Percentiles rank a stretch among this genome's conserved stretches.
phyloP scores from a whole-genome alignment of 2,888 invertebrate species.

The Sinopyrophorus schimmeli region DNA sequence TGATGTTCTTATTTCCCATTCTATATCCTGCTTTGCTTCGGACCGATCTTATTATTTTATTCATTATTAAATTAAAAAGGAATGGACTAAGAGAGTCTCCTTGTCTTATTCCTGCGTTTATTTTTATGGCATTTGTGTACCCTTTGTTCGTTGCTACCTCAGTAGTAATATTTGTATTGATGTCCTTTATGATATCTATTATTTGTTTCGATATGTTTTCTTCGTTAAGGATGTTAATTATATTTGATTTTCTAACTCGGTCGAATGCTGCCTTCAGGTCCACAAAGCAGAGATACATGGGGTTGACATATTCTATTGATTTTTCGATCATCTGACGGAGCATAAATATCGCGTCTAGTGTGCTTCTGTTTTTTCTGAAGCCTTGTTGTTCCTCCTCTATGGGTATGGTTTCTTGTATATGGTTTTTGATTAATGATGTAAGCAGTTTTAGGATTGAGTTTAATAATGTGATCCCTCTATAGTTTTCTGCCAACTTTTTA shows the following conservation, averaged over 20 bases:
- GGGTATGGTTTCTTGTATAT: slow-evolving; percentile 6
- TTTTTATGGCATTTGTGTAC: slow-evolving; percentile 2
- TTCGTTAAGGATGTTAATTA: slow-evolving; percentile 2
- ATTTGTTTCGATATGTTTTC: slow-evolving; percentile 8
- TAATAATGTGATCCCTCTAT: no score
- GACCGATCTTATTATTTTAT: slow-evolving; percentile 1
- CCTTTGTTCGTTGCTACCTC: slow-evolving; percentile 3
- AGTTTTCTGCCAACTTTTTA: no score
- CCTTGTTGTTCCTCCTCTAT: slow-evolving; percentile 4
- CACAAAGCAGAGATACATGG: slow-evolving; percentile 9
- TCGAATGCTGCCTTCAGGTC: slow-evolving; percentile 2
- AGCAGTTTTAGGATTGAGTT: slow-evolving; percentile 8
- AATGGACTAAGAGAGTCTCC: slow-evolving; percentile 5
- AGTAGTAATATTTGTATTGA: slow-evolving; percentile 1
- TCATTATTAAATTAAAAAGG: slow-evolving; percentile 9
- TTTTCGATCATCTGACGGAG: slow-evolving; percentile 5
- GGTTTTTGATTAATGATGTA: slow-evolving; percentile 5
- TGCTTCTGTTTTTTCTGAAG: slow-evolving; percentile 1
- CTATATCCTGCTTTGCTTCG: background rate
- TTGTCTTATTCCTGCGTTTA: slow-evolving; percentile 7
- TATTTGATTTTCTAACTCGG: slow-evolving; percentile 2
- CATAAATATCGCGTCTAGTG: slow-evolving; percentile 9
- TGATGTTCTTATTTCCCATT: slow-evolving; percentile 4
- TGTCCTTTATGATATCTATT: slow-evolving; percentile 6
- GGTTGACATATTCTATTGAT: slow-evolving; percentile 7